Evolutionary conservation across 2,888 invertebrate genomes (phyloP).

Genomic region (Girardia tigrina): DNA sequence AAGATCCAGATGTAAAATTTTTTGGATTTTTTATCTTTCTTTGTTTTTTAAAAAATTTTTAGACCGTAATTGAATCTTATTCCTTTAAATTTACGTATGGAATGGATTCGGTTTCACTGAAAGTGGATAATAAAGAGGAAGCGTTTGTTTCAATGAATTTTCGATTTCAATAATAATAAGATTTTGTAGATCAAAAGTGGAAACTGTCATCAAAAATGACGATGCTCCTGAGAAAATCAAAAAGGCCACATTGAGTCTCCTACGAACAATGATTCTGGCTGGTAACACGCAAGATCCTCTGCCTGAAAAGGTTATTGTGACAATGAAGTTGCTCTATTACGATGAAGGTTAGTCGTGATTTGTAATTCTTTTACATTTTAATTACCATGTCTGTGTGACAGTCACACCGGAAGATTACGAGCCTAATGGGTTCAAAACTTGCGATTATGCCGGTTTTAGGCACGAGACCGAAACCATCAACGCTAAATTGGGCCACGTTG

Average conservation of each 20-base stretch:
- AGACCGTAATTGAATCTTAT: constrained; percentile 50
- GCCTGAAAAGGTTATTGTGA: constrained; percentile 49
- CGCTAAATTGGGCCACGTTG: constrained; percentile 49
- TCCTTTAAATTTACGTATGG: constrained; percentile 50
- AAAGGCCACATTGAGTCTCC: constrained; percentile 45
- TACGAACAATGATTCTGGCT: constrained; percentile 49
- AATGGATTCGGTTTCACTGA: constrained; percentile 16
- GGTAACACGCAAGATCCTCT: constrained; percentile 47
- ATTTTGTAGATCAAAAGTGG: not conserved
- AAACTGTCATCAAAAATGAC: not conserved
- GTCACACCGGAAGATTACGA: constrained; percentile 51
- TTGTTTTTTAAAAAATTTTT: constrained; percentile 34
- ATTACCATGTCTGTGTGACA: constrained; percentile 39
- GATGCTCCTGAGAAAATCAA: constrained; percentile 26
- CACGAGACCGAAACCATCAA: constrained; percentile 48
- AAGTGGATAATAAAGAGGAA: constrained; percentile 24
- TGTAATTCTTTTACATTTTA: not conserved
- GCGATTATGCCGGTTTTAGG: constrained; percentile 42
- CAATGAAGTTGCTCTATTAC: constrained; percentile 51
- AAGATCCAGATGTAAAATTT: constrained; percentile 45
- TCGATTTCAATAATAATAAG: not conserved
- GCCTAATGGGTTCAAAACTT: constrained; percentile 49
- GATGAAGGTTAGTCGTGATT: constrained; percentile 40
- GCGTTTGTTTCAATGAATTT: constrained; percentile 2
- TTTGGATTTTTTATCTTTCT: not conserved